Conservation (phyloP, 2,888 invertebrate species). For the Glyphotaelius pellucidus region DNA sequence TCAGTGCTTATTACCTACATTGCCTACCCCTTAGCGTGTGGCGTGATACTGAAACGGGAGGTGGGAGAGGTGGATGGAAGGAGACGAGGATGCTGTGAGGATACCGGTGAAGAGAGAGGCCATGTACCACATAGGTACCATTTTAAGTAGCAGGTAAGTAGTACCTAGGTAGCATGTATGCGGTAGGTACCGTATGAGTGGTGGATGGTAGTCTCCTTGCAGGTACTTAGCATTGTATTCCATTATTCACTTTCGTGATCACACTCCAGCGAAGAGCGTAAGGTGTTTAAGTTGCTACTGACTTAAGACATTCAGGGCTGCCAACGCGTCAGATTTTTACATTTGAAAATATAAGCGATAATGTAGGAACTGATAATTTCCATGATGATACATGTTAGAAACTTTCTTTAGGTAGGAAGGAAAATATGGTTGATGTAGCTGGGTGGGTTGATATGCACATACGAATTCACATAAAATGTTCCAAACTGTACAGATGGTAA, state of each 20-base stretch:
- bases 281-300: not conserved
- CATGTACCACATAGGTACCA: not conserved
- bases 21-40: not conserved
- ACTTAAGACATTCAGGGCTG: not conserved
- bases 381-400: no score
- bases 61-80: not conserved
- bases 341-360: not conserved
- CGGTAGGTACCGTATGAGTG: not conserved
- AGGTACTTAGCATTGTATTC: not conserved
- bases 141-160: no score
- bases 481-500: no score
- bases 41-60: not conserved
- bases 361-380: no score
- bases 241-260: constrained; percentile 2
- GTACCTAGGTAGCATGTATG: not conserved
- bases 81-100: not conserved
- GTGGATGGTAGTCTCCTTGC: no score
- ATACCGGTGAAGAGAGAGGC: not conserved
- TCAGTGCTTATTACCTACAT: not conserved
- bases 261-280: not conserved
- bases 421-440: no score
- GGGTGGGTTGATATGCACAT: no score
- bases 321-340: not conserved
- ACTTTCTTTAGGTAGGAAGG: no score
- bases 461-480: no score